phyloP scores from a whole-genome alignment of 2,113 vertebrate species.

The Burhinus bistriatus region DNA sequence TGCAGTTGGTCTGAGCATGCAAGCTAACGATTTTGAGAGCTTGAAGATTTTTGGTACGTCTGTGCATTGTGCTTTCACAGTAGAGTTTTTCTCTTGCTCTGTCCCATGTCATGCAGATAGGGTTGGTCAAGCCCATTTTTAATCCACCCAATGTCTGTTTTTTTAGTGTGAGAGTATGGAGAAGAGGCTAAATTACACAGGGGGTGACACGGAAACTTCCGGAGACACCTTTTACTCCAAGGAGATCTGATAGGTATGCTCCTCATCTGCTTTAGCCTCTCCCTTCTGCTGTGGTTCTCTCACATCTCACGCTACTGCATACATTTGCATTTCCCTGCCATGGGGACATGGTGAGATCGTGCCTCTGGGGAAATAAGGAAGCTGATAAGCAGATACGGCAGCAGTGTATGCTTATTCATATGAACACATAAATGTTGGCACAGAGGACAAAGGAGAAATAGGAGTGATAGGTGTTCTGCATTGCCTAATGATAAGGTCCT shows the following conservation, averaged over 20 bases:
- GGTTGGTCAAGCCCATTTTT: not conserved
- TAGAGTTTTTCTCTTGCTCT: not conserved
- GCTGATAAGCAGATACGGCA: not conserved
- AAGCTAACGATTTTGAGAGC: not conserved
- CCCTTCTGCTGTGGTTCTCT: not conserved
- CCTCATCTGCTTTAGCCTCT: not conserved
- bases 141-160: not conserved
- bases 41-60: not conserved
- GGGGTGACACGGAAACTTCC: not conserved
- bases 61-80: not conserved
- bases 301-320: not conserved
- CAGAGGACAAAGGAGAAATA: not conserved
- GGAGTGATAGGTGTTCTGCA: not conserved
- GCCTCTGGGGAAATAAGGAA: not conserved
- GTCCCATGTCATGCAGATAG: not conserved
- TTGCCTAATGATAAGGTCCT: not conserved
- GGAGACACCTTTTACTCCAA: not conserved
- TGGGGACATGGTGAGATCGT: not conserved
- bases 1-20: not conserved
- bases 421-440: not conserved
- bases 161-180: not conserved
- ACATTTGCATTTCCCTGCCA: not conserved
- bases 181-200: not conserved
- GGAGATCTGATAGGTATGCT: not conserved
- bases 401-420: not conserved